Evolutionary conservation across 2,113 vertebrate genomes (phyloP).

Genomic region (Neopipo cinnamomea): DNA sequence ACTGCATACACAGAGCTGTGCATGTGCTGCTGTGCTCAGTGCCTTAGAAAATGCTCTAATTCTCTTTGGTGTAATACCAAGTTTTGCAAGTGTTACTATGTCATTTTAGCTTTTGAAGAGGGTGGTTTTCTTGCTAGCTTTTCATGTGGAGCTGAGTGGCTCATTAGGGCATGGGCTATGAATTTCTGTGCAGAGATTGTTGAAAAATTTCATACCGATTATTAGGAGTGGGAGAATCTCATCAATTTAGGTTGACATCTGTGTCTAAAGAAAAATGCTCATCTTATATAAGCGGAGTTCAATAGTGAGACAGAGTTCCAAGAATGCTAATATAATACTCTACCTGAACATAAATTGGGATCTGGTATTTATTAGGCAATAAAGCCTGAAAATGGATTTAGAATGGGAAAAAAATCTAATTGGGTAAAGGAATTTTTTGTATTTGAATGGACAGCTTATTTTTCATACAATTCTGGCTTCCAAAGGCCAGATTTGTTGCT

Average conservation of each 20-base stretch:
- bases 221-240: not conserved
- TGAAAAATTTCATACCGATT: not conserved
- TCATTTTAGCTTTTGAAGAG: not conserved
- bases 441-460: not conserved
- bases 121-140: not conserved
- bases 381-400: not conserved
- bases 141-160: not conserved
- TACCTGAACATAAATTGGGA: not conserved
- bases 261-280: conserved; percentile 1
- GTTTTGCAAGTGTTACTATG: not conserved
- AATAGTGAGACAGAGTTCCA: not conserved
- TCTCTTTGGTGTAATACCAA: not conserved
- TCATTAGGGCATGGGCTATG: not conserved
- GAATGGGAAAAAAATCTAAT: not conserved
- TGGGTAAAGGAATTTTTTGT: not conserved
- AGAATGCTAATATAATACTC: not conserved
- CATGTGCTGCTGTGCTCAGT: not conserved
- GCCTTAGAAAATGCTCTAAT: not conserved
- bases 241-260: not conserved
- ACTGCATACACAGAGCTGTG: not conserved
- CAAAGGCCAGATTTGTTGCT: not conserved
- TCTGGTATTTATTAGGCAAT: not conserved
- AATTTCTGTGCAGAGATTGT: not conserved
- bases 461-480: not conserved
- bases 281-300: not conserved